phyloP scores from a whole-genome alignment of 1,140 invertebrate genomes.

The Phortica variegata region DNA sequence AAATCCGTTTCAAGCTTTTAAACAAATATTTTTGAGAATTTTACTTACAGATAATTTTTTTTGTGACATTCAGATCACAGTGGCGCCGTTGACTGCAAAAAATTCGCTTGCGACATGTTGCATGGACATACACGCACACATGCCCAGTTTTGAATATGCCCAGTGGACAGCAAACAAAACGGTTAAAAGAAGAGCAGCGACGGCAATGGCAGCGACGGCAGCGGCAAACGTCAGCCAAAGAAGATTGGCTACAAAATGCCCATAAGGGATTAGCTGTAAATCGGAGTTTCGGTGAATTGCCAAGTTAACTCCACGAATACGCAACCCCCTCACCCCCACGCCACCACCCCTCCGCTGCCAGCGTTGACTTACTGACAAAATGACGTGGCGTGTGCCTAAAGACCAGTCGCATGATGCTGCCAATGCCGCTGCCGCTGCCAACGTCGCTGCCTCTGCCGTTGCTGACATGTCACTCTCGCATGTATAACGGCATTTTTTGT shows the following conservation, averaged over 20 bases:
- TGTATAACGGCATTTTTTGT: background rate
- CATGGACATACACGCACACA: background rate
- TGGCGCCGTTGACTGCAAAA: conserved; percentile 8
- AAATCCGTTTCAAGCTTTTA: no score
- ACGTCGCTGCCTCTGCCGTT: background rate
- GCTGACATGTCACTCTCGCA: background rate
- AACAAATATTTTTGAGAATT: no score
- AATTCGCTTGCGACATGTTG: conserved; percentile 2
- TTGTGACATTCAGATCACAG: conserved; percentile 14
- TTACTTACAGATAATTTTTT: no score
- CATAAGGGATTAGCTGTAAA: conserved; percentile 56
- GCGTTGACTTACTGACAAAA: background rate
- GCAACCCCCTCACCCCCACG: no score
- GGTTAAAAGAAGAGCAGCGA: background rate
- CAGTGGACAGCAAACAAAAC: no score
- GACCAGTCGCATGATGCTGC: background rate
- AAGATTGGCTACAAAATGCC: conserved; percentile 45
- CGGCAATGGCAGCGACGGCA: background rate
- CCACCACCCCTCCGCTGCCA: background rate
- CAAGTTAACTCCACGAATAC: conserved; percentile 5
- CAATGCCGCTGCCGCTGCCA: background rate
- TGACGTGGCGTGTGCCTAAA: background rate
- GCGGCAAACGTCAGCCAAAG: background rate
- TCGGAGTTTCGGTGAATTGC: conserved; percentile 31
- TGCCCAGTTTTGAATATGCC: background rate